Base-by-base conservation (phyloP, 2,797 vertebrate species). In the Apogon hyalosoma region DNA sequence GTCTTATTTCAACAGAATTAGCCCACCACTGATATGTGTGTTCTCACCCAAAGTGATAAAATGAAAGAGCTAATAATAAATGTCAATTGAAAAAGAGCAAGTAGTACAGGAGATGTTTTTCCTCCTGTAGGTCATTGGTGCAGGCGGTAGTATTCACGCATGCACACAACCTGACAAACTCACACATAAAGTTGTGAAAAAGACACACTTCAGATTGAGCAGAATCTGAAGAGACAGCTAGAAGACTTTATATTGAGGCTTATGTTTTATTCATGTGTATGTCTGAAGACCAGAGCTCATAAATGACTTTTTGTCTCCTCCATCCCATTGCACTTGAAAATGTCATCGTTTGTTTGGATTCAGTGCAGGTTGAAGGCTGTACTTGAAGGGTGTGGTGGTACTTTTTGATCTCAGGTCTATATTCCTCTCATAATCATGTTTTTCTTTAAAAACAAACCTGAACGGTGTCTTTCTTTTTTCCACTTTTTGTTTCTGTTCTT, bases 181-280 rank as follows among this genome's bases (percentile, higher is more conserved):
- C 14, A 33, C 60, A 42, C 48, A 0, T 15, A 36, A 77, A 63
- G 63, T 63, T 73, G 56, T 63, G 24, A 56, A 49, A 63, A 72
- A 65, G 33, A 63, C 40, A 55, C 41, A 14, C 54, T 79, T 64
- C 54, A 54, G 67, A 62, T 84, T 80, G 48, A 82, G 60, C 59
- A 1, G 50, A 63, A 85, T 87, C 67, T 16, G 9, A 65, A 66
- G 73, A 72, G 80, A 77, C 84, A 49, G 71, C 75, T 55, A 55
- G 77, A 83, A 88, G 52, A 80, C 68, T 87, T 84, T 77, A 85
- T 80, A 55, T 74, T 9, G 0, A 50, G 55, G 33, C 50, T 62
- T 6, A 86, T 91, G 87, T 88, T 89, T 92, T 90, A 92, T 92
- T 87, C 86, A 89, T 82, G 66, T 0, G 0, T 14, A 13, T 31